Percentiles rank a stretch among this genome's conserved stretches.
phyloP scores from a whole-genome alignment of 2,797 vertebrate species.

The Bradypus variegatus region DNA sequence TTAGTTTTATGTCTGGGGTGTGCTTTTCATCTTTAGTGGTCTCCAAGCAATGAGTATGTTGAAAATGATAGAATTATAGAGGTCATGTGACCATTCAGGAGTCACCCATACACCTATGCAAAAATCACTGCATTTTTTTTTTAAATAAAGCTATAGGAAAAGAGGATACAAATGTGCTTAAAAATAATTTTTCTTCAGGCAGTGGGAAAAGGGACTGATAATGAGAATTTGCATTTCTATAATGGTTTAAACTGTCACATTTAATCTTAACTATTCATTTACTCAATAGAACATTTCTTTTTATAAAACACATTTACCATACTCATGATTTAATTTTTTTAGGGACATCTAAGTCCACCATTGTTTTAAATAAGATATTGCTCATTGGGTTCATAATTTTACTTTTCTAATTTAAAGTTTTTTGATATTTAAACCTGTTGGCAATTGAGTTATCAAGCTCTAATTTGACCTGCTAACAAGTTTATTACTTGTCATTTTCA shows the following conservation, averaged over 20 bases:
- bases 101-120: not conserved
- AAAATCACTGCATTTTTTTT: not conserved
- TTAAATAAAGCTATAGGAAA: not conserved
- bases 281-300: constrained; percentile 22
- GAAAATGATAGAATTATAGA: constrained; percentile 18
- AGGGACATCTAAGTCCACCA: not conserved
- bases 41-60: not conserved
- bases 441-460: constrained; percentile 29
- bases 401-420: constrained; percentile 1
- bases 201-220: constrained; percentile 14
- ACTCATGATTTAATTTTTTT: constrained; percentile 8
- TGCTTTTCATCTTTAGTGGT: not conserved
- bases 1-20: constrained; percentile 3
- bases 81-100: not conserved
- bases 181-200: not conserved
- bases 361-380: constrained; percentile 21
- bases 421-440: not conserved
- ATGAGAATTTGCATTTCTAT: not conserved
- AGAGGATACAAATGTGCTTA: not conserved
- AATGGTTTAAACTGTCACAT: not conserved
- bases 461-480: not conserved
- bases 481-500: constrained; percentile 14
- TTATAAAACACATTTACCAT: not conserved
- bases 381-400: not conserved
- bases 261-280: not conserved